Evolutionary conservation across 1,140 invertebrate genomes (phyloP), one percentile per base, ranked within the genome.

Genomic region (Ylistrum balloti): DNA sequence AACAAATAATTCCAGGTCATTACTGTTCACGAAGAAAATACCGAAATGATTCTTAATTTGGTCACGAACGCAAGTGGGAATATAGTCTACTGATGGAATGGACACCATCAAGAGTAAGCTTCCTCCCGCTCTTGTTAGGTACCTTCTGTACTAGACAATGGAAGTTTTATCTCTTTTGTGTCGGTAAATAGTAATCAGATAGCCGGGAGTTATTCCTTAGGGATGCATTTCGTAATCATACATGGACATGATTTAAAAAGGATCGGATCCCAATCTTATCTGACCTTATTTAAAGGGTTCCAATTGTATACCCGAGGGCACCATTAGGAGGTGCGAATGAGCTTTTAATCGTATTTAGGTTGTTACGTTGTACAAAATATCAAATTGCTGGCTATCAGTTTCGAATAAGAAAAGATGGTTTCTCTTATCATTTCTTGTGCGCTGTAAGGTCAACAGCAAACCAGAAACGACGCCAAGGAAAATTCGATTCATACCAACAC

Each of bases 31-130:
- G 22, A 74, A 7, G 22, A 74, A n/a, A n/a, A n/a, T 74, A n/a
- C 17, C 56, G 56, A 74, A 74, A n/a, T 28, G 28, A 74, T 74
- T 74, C 56, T 74, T 74, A 74, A 74, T 74, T 74, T 74, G 22
- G 56, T 74, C 56, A 74, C 56, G 56, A 74, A 74, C 22, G 7
- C 22, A 5, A 74, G 5, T 74, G 56, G 56, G 56, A 74, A 28
- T 74, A 74, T n/a, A 28, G 9, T n/a, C 9, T 1, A 0, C 56
- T 28, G 56, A 74, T 74, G 56, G 56, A 28, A 74, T 74, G 22
- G 56, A 1, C 56, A 28, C 56, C n/a, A 28, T n/a, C 22, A n/a
- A 22, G 22, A 20, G 22, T 48, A 48, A 2, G 20, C 13, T 1
- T 48, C 3, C 45, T 20, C 22, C 45, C 11, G 11, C 45, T 5